Evolutionary conservation across 2,113 vertebrate species (phyloP), one percentile per base, ranked within the genome.

Genomic region (Nothobranchius furzeri): DNA sequence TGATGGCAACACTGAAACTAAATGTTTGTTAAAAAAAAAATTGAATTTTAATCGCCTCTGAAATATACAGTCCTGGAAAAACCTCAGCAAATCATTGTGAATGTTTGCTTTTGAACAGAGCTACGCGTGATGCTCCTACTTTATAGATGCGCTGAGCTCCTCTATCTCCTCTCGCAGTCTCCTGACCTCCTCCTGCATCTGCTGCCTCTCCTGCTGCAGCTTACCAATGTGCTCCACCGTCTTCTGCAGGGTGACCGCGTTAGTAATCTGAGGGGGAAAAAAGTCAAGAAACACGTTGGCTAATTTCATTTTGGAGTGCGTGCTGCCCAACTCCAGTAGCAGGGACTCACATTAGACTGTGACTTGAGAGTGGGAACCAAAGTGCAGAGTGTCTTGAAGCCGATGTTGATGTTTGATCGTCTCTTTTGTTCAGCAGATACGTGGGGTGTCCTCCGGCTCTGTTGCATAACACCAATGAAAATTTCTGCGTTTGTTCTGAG

Each of bases 381-480:
- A 64, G 81, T 93, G 82, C 94, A 93, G 48, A 99, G 92, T 0
- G 95, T 95, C 87, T 92, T 94, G 59, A 96, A 97, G 70, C 95
- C 93, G 52, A 90, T 93, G 83, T 96, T 98, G 87, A 99, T 99
- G 79, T 96, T 98, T 79, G 90, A 95, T 60, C 96, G 93, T 58
- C 98, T 93, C 82, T 98, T 99, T 70, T 99, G 97, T 74, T 98
- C 97, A 0, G 98, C 94, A 3, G 95, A 96, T 83, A 96, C 95
- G 86, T 95, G 94, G 70, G 79, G 96, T 89, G 95, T 93, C 70
- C 95, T 94, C 57, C 92, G 94, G 80, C 89, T 94, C 96, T 99
- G 91, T 64, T 13, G 69, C 15, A 73, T 9, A 56, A 46, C 46
- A 70, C 12, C 24, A 67, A 3, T 58, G 69, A 37, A 4, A 50